Evolutionary conservation across 2,888 invertebrate genomes (phyloP).

Genomic region (Parelbella ahira): DNA sequence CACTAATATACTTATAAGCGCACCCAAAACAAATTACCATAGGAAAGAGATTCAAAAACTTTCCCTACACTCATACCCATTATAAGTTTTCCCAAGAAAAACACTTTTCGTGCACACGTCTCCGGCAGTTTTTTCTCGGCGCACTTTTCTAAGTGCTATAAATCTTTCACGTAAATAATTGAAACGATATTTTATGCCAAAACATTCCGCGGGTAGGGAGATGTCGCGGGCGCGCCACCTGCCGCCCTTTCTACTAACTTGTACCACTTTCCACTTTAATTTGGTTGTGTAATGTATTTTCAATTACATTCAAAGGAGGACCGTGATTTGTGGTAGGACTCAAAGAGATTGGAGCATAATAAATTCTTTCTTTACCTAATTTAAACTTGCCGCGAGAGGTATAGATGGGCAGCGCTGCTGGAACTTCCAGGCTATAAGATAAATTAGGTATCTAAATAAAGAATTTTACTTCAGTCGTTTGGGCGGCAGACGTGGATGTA

Average conservation of each 20-base stretch:
- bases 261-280: slow-evolving; percentile 80
- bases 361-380: slow-evolving; percentile 58
- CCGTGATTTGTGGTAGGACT: slow-evolving; percentile 73
- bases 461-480: no score
- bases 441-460: slow-evolving; percentile 3
- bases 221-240: slow-evolving; percentile 65
- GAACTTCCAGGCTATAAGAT: slow-evolving; percentile 7
- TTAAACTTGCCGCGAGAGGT: slow-evolving; percentile 49
- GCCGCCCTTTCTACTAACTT: slow-evolving; percentile 71
- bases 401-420: slow-evolving; percentile 14
- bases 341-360: slow-evolving; percentile 65
- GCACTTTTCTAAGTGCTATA: slow-evolving; percentile 80
- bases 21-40: slow-evolving; percentile 79
- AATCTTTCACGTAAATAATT: slow-evolving; percentile 81
- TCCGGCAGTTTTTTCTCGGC: slow-evolving; percentile 76
- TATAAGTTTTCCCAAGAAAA: slow-evolving; percentile 79
- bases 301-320: slow-evolving; percentile 76
- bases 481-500: no score
- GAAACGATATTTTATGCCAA: slow-evolving; percentile 82
- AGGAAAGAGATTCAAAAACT: slow-evolving; percentile 77
- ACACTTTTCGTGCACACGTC: slow-evolving; percentile 80
- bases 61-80: slow-evolving; percentile 77
- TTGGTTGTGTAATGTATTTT: slow-evolving; percentile 81
- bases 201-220: slow-evolving; percentile 76
- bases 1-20: slow-evolving; percentile 69